Evolutionary conservation across 2,888 invertebrate species (phyloP), one percentile per base, ranked within the genome.

Genomic region (Chromoteleia sp.): DNA sequence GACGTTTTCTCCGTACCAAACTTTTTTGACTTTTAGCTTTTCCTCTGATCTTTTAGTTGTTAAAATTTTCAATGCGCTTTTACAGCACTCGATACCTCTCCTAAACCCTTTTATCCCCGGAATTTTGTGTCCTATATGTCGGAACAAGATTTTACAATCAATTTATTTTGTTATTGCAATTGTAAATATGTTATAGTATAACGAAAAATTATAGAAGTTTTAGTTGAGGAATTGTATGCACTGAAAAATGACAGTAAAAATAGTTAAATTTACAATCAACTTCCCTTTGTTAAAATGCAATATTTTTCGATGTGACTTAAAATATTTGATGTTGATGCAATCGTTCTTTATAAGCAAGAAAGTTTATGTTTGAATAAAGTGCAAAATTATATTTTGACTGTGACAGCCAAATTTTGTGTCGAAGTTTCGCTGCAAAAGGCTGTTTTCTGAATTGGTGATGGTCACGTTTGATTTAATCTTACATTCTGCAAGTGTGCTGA

Each of bases 311-410:
- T 5, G 25, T 25, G 25, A 25, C 5, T 25, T 25, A 4, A 25
- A 25, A 2, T 4, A 4, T 25, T 25, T 25, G 25, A 25, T 43
- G 15, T 6, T 17, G 4, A 43, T 17, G 7, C 17, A 17, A 43
- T 12, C 39, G 39, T 39, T n/a, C 0, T 12, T 12, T 39, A 12
- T 12, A 2, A 39, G 39, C 1, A 15, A 10, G 17, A 7, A 17
- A 7, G 2, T 15, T 0, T 21, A 45, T 7, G 3, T 21, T 21
- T 45, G 0, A 21, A 19, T 8, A n/a, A 25, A 2, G 58, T 14
- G 21, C 12, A 5, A 29, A 10, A 61, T 61, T 61, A 61, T 61
- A 61, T 43, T 61, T 61, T 61, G 59, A 61, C 59, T 17, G 39
- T 41, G 41, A 58, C 17, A 25, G 19, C 1, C 14, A 54, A 54